A percentile compares a stretch with the other conserved stretches of the same genome.
These are phyloP conservation scores for Chrosomus eos DNA, from an alignment of 2,797 vertebrate species.

Conservation along the genomic window DNA sequence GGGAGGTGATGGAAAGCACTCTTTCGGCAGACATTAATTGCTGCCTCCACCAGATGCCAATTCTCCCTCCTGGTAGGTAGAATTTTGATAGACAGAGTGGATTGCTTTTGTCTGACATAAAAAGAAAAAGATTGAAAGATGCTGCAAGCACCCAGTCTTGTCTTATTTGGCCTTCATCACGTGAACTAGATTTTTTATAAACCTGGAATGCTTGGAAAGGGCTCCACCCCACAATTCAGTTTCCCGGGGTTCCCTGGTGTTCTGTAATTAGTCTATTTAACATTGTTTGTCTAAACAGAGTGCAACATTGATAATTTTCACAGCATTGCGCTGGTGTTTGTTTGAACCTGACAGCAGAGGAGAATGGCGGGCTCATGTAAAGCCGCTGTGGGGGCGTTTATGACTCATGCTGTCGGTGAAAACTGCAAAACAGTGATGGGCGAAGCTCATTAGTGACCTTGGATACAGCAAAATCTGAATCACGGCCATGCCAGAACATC, in stretches of 20 bases:
- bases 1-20: conserved; percentile 71
- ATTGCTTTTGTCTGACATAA: conserved; percentile 65
- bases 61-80: conserved; percentile 63
- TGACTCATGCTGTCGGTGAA: conserved; percentile 54
- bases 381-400: conserved; percentile 47
- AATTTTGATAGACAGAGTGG: conserved; percentile 63
- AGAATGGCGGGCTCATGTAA: conserved; percentile 37
- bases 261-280: conserved; percentile 55
- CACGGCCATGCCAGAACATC: conserved; percentile 25
- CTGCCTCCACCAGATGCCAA: conserved; percentile 70
- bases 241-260: conserved; percentile 34
- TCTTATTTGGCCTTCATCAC: background rate
- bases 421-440: conserved; percentile 40
- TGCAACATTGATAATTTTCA: conserved; percentile 57
- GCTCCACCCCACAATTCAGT: background rate
- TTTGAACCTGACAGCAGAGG: conserved; percentile 50
- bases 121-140: conserved; percentile 46
- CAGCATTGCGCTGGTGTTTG: conserved; percentile 42
- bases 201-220: background rate
- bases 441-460: conserved; percentile 37
- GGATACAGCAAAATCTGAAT: conserved; percentile 29
- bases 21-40: conserved; percentile 72
- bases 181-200: background rate
- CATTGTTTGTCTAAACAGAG: conserved; percentile 58
- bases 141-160: conserved; percentile 22